Evolutionary conservation across 2,888 invertebrate species (phyloP).

Genomic region (Lochmaea crataegi): DNA sequence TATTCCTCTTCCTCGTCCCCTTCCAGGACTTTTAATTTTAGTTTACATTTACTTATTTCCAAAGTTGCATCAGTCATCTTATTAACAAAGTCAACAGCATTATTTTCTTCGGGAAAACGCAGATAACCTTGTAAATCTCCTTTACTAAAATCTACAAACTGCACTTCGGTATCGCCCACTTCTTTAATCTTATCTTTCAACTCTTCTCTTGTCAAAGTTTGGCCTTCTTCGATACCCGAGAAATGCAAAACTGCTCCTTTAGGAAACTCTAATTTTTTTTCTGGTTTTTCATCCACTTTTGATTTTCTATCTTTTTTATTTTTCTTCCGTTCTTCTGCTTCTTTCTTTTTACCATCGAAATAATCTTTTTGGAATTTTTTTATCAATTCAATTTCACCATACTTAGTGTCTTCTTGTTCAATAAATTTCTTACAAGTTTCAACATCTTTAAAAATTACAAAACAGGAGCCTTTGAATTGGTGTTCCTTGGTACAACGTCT

Average conservation of each 20-base stretch:
- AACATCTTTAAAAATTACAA: constrained; percentile 84
- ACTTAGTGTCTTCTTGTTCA: constrained; percentile 70
- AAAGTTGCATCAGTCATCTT: constrained; percentile 71
- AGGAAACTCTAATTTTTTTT: constrained; percentile 70
- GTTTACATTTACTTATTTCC: constrained; percentile 54
- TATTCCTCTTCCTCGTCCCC: constrained; percentile 80
- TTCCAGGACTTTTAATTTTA: constrained; percentile 72
- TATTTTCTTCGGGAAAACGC: constrained; percentile 76
- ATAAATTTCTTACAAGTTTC: constrained; percentile 86
- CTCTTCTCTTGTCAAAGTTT: constrained; percentile 74
- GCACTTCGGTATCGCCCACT: constrained; percentile 71
- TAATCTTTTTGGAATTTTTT: constrained; percentile 80
- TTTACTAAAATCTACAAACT: constrained; percentile 81
- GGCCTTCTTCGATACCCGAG: constrained; percentile 70
- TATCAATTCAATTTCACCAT: constrained; percentile 77
- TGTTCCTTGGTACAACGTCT: constrained; percentile 73
- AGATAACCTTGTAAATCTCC: constrained; percentile 81
- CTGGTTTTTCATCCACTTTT: constrained; percentile 55
- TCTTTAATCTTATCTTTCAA: constrained; percentile 74
- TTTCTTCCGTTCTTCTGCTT: constrained; percentile 68
- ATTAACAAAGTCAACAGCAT: constrained; percentile 73
- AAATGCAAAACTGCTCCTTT: constrained; percentile 82
- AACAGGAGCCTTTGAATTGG: constrained; percentile 92
- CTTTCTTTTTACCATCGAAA: constrained; percentile 74
- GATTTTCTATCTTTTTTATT: constrained; percentile 69